Evolutionary conservation across 2,113 vertebrate genomes (phyloP), one percentile per base, ranked within the genome.

Genomic region (Psittacara wagleri): DNA sequence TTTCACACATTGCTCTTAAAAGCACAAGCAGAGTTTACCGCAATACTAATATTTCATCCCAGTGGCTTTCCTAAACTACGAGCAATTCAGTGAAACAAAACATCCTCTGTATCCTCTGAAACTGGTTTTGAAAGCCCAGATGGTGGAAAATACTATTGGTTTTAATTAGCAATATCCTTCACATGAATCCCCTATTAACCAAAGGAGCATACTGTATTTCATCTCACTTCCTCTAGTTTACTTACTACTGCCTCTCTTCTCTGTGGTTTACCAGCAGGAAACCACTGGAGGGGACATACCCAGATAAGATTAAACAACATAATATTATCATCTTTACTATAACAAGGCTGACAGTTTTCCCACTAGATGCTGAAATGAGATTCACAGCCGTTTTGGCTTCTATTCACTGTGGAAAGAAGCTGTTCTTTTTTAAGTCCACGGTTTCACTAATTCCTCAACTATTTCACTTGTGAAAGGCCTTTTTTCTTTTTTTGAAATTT

Each of bases 241-340:
- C 92, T 83, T 83, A 94, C 90, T 83, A 73, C 74, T 86, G 83
- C 88, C 89, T 82, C 80, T 67, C 83, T 77, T 90, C 95, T 92
- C 95, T 78, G 95, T 95, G 96, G 96, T 85, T 97, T 96, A 92
- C 92, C 97, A 96, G 92, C 63, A 86, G 97, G 97, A 97, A 98
- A 95, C 91, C 95, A 91, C 94, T 75, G 84, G 83, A 95, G 75
- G 70, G 82, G 92, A 94, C 70, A 62, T 49, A 96, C 16, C 88
- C 82, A 93, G 95, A 94, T 96, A 95, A 90, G 92, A 96, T 91
- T 91, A 95, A 92, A 95, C 92, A 97, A 95, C 91, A 46, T 89
- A 88, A 75, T 95, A 97, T 95, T 95, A 94, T 67, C 86, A 78
- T 97, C 83, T 89, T 93, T 88, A 94, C 96, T 95, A 69, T 91